Base-by-base conservation (phyloP, 2,888 invertebrate genomes). In the Cantharis flavilabris region DNA sequence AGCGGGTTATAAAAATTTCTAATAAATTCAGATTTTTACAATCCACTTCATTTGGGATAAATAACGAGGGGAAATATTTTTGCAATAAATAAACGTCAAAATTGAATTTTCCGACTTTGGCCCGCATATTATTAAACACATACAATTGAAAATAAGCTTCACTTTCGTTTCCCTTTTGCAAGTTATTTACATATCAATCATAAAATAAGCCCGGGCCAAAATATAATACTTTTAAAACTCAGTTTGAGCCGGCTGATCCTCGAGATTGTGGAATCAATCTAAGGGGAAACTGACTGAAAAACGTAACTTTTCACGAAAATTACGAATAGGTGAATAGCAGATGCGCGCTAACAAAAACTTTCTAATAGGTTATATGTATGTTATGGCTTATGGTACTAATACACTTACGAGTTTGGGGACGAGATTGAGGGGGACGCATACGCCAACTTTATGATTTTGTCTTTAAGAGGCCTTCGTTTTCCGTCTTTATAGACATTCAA, bases 181-280 rank as follows among this genome's bases (percentile, higher is more conserved):
- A 62, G 73, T 79, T 83, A 83, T 83, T 83, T 83, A 82, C 83
- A 83, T 83, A 83, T 83, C 83, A 83, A 83, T 83, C 83, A 82
- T 81, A 81, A 82, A 81, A 79, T 78, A 81, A 83, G 81, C 79
- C 81, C 79, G 72, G 72, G 77, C 73, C 76, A 81, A 81, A 83
- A 80, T 80, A 79, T 80, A 82, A 80, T 80, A 78, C 79, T 80
- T 82, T 80, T 80, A 80, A 82, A 82, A 80, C 81, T 81, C 79
- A 75, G 73, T 73, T 77, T 75, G 80, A 81, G 80, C 79, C 77
- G 79, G 75, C 77, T 81, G 80, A 81, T 80, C 81, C 79, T 49
- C 72, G 76, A 77, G 81, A 81, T 81, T 81, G 79, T 76, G 75
- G 79, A 80, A 81, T 81, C 81, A 80, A 81, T 81, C 81, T 80